Evolutionary conservation across 2,797 vertebrate genomes (phyloP).

Genomic region (Psittacula echo): DNA sequence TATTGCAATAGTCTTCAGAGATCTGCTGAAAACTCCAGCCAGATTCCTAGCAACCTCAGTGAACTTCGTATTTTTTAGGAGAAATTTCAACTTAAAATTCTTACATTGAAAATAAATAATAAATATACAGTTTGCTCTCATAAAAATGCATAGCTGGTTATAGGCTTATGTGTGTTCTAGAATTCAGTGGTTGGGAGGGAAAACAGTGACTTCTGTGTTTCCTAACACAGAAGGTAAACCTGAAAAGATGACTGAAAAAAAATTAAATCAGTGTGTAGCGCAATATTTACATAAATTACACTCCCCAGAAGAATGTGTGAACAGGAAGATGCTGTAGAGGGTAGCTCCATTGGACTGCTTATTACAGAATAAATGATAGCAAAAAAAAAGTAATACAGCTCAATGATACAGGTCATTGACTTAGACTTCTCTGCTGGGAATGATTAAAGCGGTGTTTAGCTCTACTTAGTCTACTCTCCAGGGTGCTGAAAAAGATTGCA

Average conservation of each 20-base stretch:
- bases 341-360: not conserved
- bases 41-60: not conserved
- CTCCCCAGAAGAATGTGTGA: not conserved
- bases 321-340: constrained; percentile 11
- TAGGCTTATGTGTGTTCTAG: not conserved
- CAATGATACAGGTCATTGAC: constrained; percentile 33
- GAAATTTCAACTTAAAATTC: not conserved
- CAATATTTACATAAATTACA: constrained; percentile 15
- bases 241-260: not conserved
- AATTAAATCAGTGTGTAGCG: not conserved
- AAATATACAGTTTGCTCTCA: not conserved
- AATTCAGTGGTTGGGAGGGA: not conserved
- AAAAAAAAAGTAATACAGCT: constrained; percentile 39
- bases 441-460: constrained; percentile 39
- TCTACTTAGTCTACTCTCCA: not conserved
- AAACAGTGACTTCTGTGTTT: not conserved
- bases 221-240: not conserved
- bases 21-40: not conserved
- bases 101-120: not conserved
- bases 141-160: not conserved
- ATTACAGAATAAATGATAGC: constrained; percentile 47
- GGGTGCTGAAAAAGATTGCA: constrained; percentile 34
- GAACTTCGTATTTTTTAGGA: not conserved
- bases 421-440: constrained; percentile 29
- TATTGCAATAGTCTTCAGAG: not conserved